phyloP scores from a whole-genome alignment of 2,797 vertebrate species.

The Uromys caudimaculatus region DNA sequence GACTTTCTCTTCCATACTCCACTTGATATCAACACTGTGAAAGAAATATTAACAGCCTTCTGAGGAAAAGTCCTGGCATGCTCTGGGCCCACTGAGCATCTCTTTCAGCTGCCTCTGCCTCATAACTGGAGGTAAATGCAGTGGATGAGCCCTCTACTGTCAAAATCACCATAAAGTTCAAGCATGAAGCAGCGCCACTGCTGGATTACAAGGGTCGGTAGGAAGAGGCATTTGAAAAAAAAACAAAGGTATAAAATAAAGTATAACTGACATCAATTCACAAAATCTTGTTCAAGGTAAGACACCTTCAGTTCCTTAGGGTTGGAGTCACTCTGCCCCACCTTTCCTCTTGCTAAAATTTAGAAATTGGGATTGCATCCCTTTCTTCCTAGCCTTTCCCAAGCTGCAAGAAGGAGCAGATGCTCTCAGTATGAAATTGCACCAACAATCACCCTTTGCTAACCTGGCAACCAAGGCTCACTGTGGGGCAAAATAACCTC shows the following conservation, averaged over 20 bases:
- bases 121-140: background rate
- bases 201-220: background rate
- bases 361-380: background rate
- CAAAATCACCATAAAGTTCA: background rate
- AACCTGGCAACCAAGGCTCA: background rate
- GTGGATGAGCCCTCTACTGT: background rate
- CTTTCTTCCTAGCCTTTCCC: background rate
- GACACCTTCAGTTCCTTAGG: background rate
- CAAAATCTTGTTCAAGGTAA: background rate
- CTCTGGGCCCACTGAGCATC: background rate
- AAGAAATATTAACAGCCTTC: background rate
- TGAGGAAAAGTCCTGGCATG: background rate
- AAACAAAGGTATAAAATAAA: background rate
- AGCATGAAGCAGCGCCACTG: background rate
- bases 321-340: background rate
- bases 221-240: background rate
- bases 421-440: background rate
- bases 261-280: background rate
- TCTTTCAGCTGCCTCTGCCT: background rate
- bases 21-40: background rate
- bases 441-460: background rate
- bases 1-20: constrained; percentile 44
- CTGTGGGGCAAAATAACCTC: background rate
- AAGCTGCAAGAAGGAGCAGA: background rate
- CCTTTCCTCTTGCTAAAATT: background rate